These are phyloP conservation scores for Vanessa cardui DNA, from an alignment of 2,888 invertebrate genomes.

Conservation along the genomic window DNA sequence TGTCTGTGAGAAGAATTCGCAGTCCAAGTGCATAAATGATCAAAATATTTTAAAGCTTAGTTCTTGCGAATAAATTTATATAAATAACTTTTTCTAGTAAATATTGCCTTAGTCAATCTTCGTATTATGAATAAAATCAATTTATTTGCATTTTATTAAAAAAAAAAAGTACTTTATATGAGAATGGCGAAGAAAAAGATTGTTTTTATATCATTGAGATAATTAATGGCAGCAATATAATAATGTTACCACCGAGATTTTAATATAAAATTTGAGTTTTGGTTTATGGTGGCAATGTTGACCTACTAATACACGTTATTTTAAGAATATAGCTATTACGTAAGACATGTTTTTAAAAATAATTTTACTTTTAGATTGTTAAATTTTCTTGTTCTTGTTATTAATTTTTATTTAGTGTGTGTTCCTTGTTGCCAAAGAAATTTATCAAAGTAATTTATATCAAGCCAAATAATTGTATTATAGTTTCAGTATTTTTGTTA, in stretches of 20 bases:
- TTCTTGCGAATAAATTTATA: background rate
- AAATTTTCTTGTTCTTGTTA: constrained; percentile 78
- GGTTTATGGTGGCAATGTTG: constrained; percentile 37
- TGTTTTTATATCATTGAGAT: background rate
- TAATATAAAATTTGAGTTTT: constrained; percentile 24
- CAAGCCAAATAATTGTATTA: constrained; percentile 61
- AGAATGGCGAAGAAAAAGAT: background rate
- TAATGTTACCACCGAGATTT: constrained; percentile 38
- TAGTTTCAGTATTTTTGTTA: constrained; percentile 64
- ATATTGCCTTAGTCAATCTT: background rate
- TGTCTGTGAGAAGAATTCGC: constrained; percentile 16
- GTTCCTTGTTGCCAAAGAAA: constrained; percentile 83
- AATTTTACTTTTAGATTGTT: constrained; percentile 72
- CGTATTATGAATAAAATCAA: background rate
- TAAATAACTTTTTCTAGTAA: background rate
- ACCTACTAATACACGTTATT: constrained; percentile 30
- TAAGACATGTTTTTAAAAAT: constrained; percentile 61
- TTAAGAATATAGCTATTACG: constrained; percentile 40
- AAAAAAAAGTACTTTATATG: background rate
- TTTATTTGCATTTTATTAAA: constrained; percentile 4
- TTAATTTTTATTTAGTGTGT: constrained; percentile 76
- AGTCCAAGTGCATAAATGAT: constrained; percentile 12
- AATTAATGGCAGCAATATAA: constrained; percentile 27
- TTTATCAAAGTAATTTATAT: constrained; percentile 54
- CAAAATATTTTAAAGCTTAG: constrained; percentile 19